Evolutionary conservation across 35 echinoderm and acorn worm species (phyloP).

Genomic region (Anneissia japonica): DNA sequence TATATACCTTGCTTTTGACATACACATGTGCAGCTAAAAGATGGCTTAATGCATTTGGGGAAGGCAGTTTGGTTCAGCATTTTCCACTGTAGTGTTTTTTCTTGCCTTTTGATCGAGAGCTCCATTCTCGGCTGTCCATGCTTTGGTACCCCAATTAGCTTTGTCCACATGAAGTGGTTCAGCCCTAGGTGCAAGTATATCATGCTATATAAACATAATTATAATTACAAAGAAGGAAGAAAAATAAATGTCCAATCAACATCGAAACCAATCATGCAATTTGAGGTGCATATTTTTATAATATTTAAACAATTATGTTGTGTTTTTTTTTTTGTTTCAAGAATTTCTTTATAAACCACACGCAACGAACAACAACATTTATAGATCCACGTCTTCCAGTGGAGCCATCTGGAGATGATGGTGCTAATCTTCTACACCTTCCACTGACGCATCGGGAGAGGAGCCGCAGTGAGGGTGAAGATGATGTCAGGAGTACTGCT

Average conservation of each 20-base stretch:
- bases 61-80: too few relatives aligned
- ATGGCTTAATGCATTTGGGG: too few relatives aligned
- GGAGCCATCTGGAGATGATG: constrained; percentile 36
- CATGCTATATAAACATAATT: too few relatives aligned
- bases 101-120: too few relatives aligned
- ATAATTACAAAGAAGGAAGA: too few relatives aligned
- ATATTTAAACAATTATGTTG: not conserved
- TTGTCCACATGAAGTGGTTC: too few relatives aligned
- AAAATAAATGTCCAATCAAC: not conserved
- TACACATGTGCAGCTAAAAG: too few relatives aligned
- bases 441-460: constrained; percentile 44
- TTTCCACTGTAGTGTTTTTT: too few relatives aligned
- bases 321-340: constrained; percentile 16
- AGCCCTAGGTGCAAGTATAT: too few relatives aligned
- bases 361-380: constrained; percentile 71
- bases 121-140: too few relatives aligned
- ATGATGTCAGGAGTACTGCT: constrained; percentile 26
- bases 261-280: not conserved
- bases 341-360: constrained; percentile 97
- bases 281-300: not conserved
- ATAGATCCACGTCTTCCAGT: constrained; percentile 90
- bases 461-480: constrained; percentile 92
- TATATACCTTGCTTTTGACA: too few relatives aligned
- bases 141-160: too few relatives aligned
- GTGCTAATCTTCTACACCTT: constrained; percentile 41